Evolutionary conservation across 1,140 invertebrate species (phyloP).

Genomic region (Atopsyche davidsoni): DNA sequence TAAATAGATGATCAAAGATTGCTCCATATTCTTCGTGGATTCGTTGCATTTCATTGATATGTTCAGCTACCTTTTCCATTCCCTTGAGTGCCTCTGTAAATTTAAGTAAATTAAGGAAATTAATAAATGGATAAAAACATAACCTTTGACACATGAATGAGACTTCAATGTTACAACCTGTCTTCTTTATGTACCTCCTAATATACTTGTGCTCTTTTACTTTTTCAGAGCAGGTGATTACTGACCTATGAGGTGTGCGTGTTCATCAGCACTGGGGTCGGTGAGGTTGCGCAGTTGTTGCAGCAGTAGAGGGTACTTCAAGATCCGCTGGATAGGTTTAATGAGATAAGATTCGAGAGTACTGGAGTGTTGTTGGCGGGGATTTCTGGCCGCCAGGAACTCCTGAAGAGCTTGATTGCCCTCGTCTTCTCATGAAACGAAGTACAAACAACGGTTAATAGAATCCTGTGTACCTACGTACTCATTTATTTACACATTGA

Average conservation of each 20-base stretch:
- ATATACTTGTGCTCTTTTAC: too few species aligned
- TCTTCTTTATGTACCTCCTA: too few species aligned
- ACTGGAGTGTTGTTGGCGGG: conserved; percentile 91
- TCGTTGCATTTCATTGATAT: conserved; percentile 99
- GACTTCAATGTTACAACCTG: too few species aligned
- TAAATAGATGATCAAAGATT: conserved; percentile 93
- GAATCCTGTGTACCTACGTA: background rate
- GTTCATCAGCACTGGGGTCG: conserved; percentile 85
- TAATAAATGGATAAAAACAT: too few species aligned
- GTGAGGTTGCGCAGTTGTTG: conserved; percentile 93
- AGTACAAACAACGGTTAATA: conserved; percentile 7
- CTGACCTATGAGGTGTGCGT: conserved; percentile 84
- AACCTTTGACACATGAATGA: too few species aligned
- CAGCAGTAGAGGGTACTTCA: conserved; percentile 94
- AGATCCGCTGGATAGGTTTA: conserved; percentile 96
- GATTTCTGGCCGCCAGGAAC: conserved; percentile 89
- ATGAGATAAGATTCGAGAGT: conserved; percentile 97
- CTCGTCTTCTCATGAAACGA: conserved; percentile 73
- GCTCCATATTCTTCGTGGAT: conserved; percentile 98
- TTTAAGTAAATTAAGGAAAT: background rate
- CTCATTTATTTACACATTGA: too few species aligned
- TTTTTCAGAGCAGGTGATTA: too few species aligned
- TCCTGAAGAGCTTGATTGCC: conserved; percentile 94
- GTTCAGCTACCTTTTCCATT: conserved; percentile 99
- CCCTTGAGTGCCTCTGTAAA: conserved; percentile 80